phyloP scores from a whole-genome alignment of 1,140 invertebrate genomes.

The Bombus confusus region DNA sequence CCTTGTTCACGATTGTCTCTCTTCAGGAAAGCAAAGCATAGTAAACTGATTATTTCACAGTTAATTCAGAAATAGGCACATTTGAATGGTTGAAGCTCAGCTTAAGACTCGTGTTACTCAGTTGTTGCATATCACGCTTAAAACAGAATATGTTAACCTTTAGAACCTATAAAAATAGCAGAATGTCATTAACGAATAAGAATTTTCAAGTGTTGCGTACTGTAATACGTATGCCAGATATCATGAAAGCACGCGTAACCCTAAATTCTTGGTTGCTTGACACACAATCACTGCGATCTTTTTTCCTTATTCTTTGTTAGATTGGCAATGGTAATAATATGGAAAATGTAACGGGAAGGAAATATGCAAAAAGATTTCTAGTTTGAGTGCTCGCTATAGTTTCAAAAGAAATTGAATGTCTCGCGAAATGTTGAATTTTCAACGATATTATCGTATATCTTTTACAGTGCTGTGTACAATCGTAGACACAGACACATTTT shows the following conservation, averaged over 20 bases:
- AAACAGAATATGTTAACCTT: slow-evolving; percentile 48
- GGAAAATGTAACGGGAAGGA: too few relatives aligned
- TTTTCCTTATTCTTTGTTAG: neutral
- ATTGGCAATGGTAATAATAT: neutral
- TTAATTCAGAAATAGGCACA: neutral
- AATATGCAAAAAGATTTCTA: too few relatives aligned
- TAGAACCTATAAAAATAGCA: slow-evolving; percentile 37
- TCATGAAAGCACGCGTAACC: neutral
- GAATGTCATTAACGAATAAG: slow-evolving; percentile 13
- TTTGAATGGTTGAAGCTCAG: neutral
- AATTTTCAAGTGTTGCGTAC: slow-evolving; percentile 5
- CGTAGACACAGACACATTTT: too few relatives aligned
- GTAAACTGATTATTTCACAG: neutral
- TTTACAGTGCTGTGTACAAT: too few relatives aligned
- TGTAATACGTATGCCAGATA: neutral
- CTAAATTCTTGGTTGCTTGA: neutral
- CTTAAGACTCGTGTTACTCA: neutral
- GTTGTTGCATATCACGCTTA: slow-evolving; percentile 23
- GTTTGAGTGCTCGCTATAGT: too few relatives aligned
- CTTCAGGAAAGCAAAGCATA: neutral
- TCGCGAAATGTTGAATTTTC: too few relatives aligned
- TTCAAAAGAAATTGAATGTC: too few relatives aligned
- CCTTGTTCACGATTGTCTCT: neutral
- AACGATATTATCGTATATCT: too few relatives aligned
- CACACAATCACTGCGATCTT: too few relatives aligned